A percentile compares a stretch with the other conserved stretches of the same genome.
Evolutionary conservation across 1,140 invertebrate species (phyloP).

Genomic region (Lycorma delicatula): DNA sequence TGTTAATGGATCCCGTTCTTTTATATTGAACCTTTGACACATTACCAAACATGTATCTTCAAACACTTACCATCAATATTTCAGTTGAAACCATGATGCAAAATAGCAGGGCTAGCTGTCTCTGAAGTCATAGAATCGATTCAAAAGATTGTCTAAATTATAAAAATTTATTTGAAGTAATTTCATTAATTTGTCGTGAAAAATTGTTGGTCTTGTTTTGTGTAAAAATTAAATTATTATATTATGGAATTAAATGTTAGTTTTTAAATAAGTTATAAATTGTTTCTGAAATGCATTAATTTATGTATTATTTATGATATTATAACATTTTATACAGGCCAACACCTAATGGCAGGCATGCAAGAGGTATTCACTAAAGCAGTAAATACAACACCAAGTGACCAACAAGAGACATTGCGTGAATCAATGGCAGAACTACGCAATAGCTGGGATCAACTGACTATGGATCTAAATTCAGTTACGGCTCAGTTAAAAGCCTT

Average conservation of each 20-base stretch:
- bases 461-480: constrained; percentile 68
- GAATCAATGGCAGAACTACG: constrained; percentile 58
- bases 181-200: too few relatives aligned
- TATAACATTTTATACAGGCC: constrained; percentile 49
- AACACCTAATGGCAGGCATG: constrained; percentile 66
- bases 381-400: constrained; percentile 65
- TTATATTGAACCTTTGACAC: too few relatives aligned
- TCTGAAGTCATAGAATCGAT: too few relatives aligned
- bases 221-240: too few relatives aligned
- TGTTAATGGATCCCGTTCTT: too few relatives aligned
- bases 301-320: background rate
- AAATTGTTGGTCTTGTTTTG: too few relatives aligned
- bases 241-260: background rate
- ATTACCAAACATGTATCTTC: too few relatives aligned
- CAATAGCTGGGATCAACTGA: constrained; percentile 74
- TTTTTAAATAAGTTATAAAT: background rate
- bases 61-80: too few relatives aligned
- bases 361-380: constrained; percentile 80
- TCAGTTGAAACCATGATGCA: too few relatives aligned
- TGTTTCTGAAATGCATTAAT: background rate
- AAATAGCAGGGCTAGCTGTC: too few relatives aligned
- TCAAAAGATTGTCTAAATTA: too few relatives aligned
- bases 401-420: constrained; percentile 67
- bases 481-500: constrained; percentile 67
- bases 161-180: too few relatives aligned